Base-by-base conservation (phyloP, 1,140 invertebrate genomes). In the Zelostemma sp. region DNA sequence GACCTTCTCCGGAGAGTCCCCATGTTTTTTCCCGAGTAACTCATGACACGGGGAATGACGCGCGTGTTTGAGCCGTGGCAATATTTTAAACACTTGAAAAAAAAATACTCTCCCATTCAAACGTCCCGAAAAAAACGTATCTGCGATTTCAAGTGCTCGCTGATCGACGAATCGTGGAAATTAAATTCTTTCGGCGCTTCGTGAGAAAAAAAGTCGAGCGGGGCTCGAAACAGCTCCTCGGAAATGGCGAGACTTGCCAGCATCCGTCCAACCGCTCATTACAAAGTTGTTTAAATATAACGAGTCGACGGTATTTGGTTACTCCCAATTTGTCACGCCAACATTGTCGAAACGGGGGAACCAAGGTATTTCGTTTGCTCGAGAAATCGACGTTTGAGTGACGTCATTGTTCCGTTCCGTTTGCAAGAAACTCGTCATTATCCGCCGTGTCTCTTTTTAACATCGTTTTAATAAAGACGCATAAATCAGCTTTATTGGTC, bases 71-170 rank as follows among this genome's bases (percentile, higher is more conserved):
- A 83, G 25, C 25, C 25, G 8, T 28, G 25, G 25, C 25, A 28
- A 28, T 28, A 28, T 28, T 28, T 28, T 28, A 28, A 28, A 28
- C 25, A 28, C 25, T 28, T n/a, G n/a, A n/a, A n/a, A 83, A 83
- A 83, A 82, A 83, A 83, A 78, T 66, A 54, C 50, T 59, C 68
- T 56, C 16, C 35, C 46, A 55, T 45, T 56, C 43, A 43, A 12
- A 6, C 25, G 40, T 15, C 49, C 5, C 35, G 25, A n/a, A n/a
- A n/a, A n/a, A n/a, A n/a, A n/a, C n/a, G n/a, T n/a, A n/a, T n/a
- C n/a, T n/a, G n/a, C n/a, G n/a, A n/a, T n/a, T n/a, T n/a, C n/a
- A n/a, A n/a, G n/a, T n/a, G n/a, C n/a, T n/a, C n/a, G n/a, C n/a
- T n/a, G n/a, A n/a, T n/a, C n/a, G n/a, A n/a, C n/a, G n/a, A n/a